Evolutionary conservation across 2,113 vertebrate species (phyloP), one percentile per base, ranked within the genome.

Genomic region (Acrocephalus arundinaceus): DNA sequence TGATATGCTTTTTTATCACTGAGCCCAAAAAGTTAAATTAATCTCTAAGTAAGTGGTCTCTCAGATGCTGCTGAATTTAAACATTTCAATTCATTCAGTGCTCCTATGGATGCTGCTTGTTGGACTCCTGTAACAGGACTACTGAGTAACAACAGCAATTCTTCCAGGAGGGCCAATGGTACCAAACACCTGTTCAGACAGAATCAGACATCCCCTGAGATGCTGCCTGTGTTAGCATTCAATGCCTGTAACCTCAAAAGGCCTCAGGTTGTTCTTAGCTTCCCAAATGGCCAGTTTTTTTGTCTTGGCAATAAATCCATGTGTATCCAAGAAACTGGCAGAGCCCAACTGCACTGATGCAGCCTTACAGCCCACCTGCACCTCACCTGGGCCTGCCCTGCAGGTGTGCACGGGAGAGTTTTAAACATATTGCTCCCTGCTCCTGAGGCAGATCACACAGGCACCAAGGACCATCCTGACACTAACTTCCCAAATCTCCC

Each of bases 251-350:
- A 92, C 75, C 81, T 89, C 89, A 83, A 48, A 96, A 89, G 88
- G 90, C 80, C 87, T 90, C 11, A 49, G 68, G 76, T 55, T 89
- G 51, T 78, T 95, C 82, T 86, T 35, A 55, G 77, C 87, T 95
- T 87, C 94, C 90, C 90, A 81, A 79, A 93, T 10, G 25, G 96
- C 80, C 85, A 84, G 83, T 67, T 85, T 77, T 35, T 95, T 80
- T 89, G 92, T 73, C 90, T 89, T 95, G 92, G 90, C 96, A 96
- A 93, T 91, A 96, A 91, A 94, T 88, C 93, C 92, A 90, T 84
- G 68, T 11, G 5, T 70, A 82, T 77, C 54, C 87, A 93, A 93
- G 88, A 89, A 87, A 25, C 27, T 2, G n/a, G 88, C 78, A 65
- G 62, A 67, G 81, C 93, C 92, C 94, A 81, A 25, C 66, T 75